These are phyloP conservation scores for Corythucha ciliata DNA, from an alignment of 2,888 invertebrate genomes.

Conservation along the genomic window DNA sequence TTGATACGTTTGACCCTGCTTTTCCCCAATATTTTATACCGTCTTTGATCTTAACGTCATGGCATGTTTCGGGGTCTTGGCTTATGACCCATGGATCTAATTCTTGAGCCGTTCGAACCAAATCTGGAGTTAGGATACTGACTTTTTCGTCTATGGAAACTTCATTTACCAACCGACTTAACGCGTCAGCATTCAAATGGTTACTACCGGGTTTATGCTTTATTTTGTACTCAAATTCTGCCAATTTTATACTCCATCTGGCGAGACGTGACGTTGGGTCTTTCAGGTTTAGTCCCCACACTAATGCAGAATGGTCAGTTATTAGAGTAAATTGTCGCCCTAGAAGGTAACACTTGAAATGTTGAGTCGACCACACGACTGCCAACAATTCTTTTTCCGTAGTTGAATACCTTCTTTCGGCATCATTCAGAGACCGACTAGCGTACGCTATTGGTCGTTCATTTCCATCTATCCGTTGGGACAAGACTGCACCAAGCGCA, in stretches of 20 bases:
- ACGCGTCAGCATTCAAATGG: no score
- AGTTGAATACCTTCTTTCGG: slow-evolving; percentile 32
- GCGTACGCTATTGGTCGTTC: slow-evolving; percentile 34
- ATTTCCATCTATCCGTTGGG: slow-evolving; percentile 24
- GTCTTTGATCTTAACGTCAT: no score
- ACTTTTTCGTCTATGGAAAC: no score
- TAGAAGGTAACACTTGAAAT: slow-evolving; percentile 33
- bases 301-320: slow-evolving; percentile 34
- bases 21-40: no score
- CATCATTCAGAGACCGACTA: slow-evolving; percentile 26
- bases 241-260: slow-evolving; percentile 32
- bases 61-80: no score
- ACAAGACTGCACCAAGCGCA: slow-evolving; percentile 23
- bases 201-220: no score
- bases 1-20: no score
- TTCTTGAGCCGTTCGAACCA: no score
- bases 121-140: no score
- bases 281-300: slow-evolving; percentile 33
- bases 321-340: slow-evolving; percentile 34
- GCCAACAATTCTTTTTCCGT: slow-evolving; percentile 28
- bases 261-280: slow-evolving; percentile 32
- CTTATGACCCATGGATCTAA: no score
- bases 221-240: no score
- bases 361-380: slow-evolving; percentile 29
- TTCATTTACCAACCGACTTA: no score